A percentile compares a stretch with the other conserved stretches of the same genome.
These are phyloP conservation scores for Platycheirus albimanus DNA, from an alignment of 2,888 invertebrate species.

Conservation along the genomic window DNA sequence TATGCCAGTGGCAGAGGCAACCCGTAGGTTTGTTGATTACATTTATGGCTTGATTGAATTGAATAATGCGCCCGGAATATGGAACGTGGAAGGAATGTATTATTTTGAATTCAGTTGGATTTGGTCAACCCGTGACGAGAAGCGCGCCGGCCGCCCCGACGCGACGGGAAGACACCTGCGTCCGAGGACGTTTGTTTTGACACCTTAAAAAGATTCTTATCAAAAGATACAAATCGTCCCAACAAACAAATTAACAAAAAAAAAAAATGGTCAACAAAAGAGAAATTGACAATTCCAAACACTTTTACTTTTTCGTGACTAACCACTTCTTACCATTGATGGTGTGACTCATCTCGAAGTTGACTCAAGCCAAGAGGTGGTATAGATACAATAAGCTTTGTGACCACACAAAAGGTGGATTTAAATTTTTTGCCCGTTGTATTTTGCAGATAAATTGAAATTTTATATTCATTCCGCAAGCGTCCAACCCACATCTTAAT, in stretches of 20 bases:
- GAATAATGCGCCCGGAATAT: slow-evolving; percentile 48
- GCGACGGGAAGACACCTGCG: slow-evolving; percentile 52
- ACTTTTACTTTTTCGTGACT: slow-evolving; percentile 55
- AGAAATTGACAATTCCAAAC: slow-evolving; percentile 39
- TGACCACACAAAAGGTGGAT: slow-evolving; percentile 5
- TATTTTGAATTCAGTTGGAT: slow-evolving; percentile 32
- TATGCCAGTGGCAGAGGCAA: slow-evolving; percentile 18
- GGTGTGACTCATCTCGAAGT: slow-evolving; percentile 32
- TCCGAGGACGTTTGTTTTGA: slow-evolving; percentile 25
- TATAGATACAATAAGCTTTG: background rate
- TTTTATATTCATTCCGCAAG: slow-evolving; percentile 5
- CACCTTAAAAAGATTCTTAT: slow-evolving; percentile 16
- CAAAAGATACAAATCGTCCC: slow-evolving; percentile 21
- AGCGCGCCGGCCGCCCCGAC: background rate
- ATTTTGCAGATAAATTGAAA: background rate
- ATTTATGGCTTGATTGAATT: slow-evolving; percentile 68
- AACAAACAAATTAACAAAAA: slow-evolving; percentile 4
- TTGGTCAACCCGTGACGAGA: slow-evolving; percentile 18
- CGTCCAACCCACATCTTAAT: slow-evolving; percentile 47
- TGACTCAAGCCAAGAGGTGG: background rate
- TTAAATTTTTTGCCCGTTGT: background rate
- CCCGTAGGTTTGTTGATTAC: slow-evolving; percentile 54
- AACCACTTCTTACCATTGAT: background rate
- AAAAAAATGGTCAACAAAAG: slow-evolving; percentile 50
- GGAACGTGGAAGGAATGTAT: slow-evolving; percentile 46